Percentiles rank a stretch among this genome's conserved stretches.
phyloP scores from a whole-genome alignment of 2,888 invertebrate species.

The Galeruca laticollis region DNA sequence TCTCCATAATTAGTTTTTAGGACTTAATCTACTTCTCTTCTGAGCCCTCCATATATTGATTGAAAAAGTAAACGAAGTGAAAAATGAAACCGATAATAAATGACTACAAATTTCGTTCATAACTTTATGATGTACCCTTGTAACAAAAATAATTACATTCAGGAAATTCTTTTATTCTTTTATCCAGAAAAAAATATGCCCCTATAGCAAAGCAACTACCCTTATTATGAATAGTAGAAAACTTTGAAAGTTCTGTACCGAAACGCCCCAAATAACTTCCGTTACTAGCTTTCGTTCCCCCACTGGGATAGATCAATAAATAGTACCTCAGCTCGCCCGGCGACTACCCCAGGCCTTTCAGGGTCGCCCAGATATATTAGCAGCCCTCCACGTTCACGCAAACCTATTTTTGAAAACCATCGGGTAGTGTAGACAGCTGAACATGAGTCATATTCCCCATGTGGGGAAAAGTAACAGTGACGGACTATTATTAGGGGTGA shows the following conservation, averaged over 20 bases:
- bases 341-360: conserved; percentile 18
- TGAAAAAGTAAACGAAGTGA: too few species aligned
- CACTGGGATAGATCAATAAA: conserved; percentile 22
- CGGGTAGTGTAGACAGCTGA: not conserved
- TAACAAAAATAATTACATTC: too few species aligned
- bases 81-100: too few species aligned
- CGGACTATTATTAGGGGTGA: too few species aligned
- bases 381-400: conserved; percentile 12
- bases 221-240: not conserved
- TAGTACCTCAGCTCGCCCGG: conserved; percentile 27
- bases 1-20: too few species aligned
- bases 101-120: too few species aligned
- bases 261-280: not conserved
- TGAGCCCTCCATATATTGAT: too few species aligned
- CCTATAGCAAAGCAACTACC: not conserved
- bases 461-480: conserved; percentile 16
- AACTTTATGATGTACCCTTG: too few species aligned
- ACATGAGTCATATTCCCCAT: conserved; percentile 20
- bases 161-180: not conserved
- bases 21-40: too few species aligned
- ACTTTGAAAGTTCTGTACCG: not conserved
- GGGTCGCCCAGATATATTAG: conserved; percentile 9
- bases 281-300: conserved; percentile 2
- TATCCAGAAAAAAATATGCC: not conserved
- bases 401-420: conserved; percentile 13